Conservation (phyloP, 1,140 invertebrate genomes). For the Heterodera schachtii region DNA sequence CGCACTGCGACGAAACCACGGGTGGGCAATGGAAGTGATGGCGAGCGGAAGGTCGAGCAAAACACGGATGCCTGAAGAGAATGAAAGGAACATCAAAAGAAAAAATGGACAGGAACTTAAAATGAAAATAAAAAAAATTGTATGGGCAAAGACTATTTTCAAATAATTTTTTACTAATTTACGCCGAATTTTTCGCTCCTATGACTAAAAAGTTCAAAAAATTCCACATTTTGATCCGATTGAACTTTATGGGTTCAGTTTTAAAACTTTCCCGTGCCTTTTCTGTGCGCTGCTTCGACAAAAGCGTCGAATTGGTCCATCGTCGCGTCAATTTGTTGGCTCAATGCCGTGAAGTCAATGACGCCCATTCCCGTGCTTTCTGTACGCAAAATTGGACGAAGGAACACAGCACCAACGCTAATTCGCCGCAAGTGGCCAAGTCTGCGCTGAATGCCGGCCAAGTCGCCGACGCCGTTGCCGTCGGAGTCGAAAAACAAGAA, state of each 20-base stretch:
- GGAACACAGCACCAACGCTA: constrained; percentile 54
- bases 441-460: constrained; percentile 46
- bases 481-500: constrained; percentile 49
- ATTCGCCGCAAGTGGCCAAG: constrained; percentile 50
- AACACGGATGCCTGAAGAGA: constrained; percentile 14
- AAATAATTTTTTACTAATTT: too few species aligned
- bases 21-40: constrained; percentile 57
- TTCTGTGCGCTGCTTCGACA: constrained; percentile 43
- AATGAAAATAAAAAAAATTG: constrained; percentile 31
- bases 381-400: constrained; percentile 52
- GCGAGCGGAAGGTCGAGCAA: constrained; percentile 57
- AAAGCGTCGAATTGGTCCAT: constrained; percentile 49
- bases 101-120: background rate
- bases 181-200: too few species aligned
- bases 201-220: too few species aligned
- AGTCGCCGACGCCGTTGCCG: constrained; percentile 60
- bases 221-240: too few species aligned
- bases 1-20: constrained; percentile 55
- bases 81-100: too few species aligned
- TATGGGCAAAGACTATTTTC: constrained; percentile 32
- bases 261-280: background rate
- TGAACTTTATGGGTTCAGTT: too few species aligned
- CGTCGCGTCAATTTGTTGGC: constrained; percentile 49
- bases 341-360: constrained; percentile 44
- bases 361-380: constrained; percentile 50